Conservation (phyloP, 2,113 vertebrate species). For the Tetrax tetrax region DNA sequence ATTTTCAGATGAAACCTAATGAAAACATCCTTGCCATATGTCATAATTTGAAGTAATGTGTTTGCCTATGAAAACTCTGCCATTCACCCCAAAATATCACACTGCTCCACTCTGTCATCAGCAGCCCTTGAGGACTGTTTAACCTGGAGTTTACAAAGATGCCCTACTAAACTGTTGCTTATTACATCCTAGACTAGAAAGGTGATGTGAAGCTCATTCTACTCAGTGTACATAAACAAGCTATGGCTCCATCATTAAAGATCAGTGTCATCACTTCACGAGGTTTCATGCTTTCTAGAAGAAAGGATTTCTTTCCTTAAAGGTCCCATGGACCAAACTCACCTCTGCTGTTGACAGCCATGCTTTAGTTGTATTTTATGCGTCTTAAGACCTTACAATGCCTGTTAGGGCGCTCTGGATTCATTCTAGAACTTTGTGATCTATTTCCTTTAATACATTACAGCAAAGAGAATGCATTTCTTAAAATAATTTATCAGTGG, state of each 20-base stretch:
- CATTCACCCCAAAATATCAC: neutral
- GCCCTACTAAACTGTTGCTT: neutral
- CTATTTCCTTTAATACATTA: neutral
- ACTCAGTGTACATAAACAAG: neutral
- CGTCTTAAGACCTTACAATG: neutral
- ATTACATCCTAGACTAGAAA: neutral
- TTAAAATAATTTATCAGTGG: neutral
- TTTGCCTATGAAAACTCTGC: neutral
- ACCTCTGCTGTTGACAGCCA: neutral
- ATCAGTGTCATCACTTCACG: neutral
- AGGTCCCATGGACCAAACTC: neutral
- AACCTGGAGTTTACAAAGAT: neutral
- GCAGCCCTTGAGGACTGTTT: neutral
- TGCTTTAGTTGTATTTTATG: neutral
- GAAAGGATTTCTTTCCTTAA: neutral
- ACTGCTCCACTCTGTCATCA: neutral
- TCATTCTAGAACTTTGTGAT: neutral
- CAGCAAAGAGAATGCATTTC: neutral
- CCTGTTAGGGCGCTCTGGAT: neutral
- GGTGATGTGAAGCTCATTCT: neutral
- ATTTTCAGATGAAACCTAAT: neutral
- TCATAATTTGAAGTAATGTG: neutral
- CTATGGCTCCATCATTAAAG: neutral
- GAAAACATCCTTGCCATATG: neutral
- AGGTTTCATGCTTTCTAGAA: neutral